Evolutionary conservation across 2,113 vertebrate species (phyloP), one percentile per base, ranked within the genome.

Genomic region (Gobius niger): DNA sequence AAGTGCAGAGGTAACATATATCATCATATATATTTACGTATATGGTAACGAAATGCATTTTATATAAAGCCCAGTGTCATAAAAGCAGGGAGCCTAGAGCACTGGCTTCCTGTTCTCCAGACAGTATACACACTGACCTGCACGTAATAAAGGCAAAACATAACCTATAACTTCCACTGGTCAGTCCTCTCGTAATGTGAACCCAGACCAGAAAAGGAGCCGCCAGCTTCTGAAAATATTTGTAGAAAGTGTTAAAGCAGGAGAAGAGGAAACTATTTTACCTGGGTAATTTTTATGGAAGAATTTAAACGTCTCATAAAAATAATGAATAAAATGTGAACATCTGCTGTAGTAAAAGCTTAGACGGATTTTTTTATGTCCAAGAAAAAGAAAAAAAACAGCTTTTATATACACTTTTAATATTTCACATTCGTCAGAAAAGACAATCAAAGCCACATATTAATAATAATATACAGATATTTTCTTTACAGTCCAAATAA

Each of bases 351-450:
- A 60, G 42, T 60, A 60, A 44, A 60, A 60, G 40, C 14, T 15
- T 44, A 60, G 14, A 60, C 19, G 4, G 60, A 50, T 47, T 7
- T 53, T 8, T 7, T 42, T 63, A 15, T 51, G 7, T 52, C 11
- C 47, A 74, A 75, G 60, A 76, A 70, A 62, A 60, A n/a, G n/a
- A 79, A 52, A 66, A 24, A 2, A 3, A 34, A 47, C 46, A 12
- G 42, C 46, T 86, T 85, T 73, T 81, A 83, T 88, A 77, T 86
- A 90, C 82, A 85, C 88, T 81, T 92, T 92, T 91, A 92, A 90
- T 93, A 90, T 90, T 87, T 83, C 74, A 86, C 82, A 87, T 91
- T 88, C 82, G 85, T 85, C 85, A 87, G 79, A 87, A 91, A 90
- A 88, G 81, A 91, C 87, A 87, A 90, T 85, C 83, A 90, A 88